Percentiles rank a stretch among this genome's conserved stretches.
phyloP scores from a whole-genome alignment of 2,113 vertebrate species.

The Microtus richardsoni region DNA sequence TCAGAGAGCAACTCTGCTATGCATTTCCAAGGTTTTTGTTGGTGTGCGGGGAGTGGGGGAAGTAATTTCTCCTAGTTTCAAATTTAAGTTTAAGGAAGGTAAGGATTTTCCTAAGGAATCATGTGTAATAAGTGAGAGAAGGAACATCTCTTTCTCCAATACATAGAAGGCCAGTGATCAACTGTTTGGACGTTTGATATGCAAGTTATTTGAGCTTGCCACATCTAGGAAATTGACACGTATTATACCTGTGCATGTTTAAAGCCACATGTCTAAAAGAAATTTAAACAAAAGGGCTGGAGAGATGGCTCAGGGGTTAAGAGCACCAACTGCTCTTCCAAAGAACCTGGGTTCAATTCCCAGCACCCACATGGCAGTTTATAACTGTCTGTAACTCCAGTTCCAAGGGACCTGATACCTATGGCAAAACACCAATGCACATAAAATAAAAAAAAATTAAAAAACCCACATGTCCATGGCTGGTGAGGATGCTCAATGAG shows the following conservation, averaged over 20 bases:
- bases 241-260: not conserved
- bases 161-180: not conserved
- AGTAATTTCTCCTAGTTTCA: not conserved
- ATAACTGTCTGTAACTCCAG: too few relatives aligned
- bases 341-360: too few relatives aligned
- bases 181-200: constrained; percentile 11
- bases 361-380: too few relatives aligned
- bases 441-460: too few relatives aligned
- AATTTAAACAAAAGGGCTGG: too few relatives aligned
- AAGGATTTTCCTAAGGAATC: not conserved
- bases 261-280: not conserved
- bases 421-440: too few relatives aligned
- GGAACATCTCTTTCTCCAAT: not conserved
- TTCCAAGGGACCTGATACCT: too few relatives aligned
- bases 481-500: not conserved
- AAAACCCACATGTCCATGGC: too few relatives aligned
- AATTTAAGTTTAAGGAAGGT: not conserved
- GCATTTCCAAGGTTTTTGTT: not conserved
- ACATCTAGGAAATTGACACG: not conserved
- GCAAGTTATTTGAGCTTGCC: not conserved
- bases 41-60: too few relatives aligned
- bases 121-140: not conserved
- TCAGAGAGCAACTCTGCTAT: not conserved
- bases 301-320: too few relatives aligned
- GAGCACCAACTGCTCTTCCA: too few relatives aligned